Evolutionary conservation across 2,113 vertebrate genomes (phyloP).

Genomic region (Aythya baeri): DNA sequence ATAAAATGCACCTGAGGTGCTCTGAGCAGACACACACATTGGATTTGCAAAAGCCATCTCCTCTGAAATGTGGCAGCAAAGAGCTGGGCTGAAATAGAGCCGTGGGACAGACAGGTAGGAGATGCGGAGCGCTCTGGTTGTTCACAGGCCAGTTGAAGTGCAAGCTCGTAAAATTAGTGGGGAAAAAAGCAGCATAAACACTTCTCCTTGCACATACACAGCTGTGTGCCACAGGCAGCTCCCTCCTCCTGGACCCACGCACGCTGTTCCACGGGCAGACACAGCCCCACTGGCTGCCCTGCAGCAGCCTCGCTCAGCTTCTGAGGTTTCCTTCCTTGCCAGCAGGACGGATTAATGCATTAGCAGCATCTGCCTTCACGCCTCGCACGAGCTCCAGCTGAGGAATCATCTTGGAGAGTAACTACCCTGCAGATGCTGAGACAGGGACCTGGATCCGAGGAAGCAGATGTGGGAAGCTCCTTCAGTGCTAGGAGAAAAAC

Average conservation of each 20-base stretch:
- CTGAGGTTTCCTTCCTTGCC: neutral
- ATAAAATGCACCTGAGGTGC: neutral
- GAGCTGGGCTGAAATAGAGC: neutral
- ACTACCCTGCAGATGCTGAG: neutral
- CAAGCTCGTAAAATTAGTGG: neutral
- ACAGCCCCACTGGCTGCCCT: rapidly evolving
- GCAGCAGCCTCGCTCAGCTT: neutral
- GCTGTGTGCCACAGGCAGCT: rapidly evolving
- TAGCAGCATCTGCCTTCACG: neutral
- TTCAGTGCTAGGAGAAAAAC: neutral
- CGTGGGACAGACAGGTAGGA: rapidly evolving
- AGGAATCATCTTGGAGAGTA: neutral
- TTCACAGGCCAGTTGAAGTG: neutral
- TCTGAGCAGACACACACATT: neutral
- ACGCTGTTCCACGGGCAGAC: neutral
- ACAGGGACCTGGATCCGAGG: neutral
- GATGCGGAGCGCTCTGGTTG: neutral
- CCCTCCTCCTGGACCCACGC: rapidly evolving
- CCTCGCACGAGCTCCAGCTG: neutral
- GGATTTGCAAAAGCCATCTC: neutral
- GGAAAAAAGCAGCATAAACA: no score
- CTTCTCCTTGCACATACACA: neutral
- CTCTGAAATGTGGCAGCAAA: neutral
- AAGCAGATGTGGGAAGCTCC: neutral
- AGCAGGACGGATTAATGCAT: neutral